Base-by-base conservation (phyloP, 2,113 vertebrate genomes). In the Phalacrocorax carbo region DNA sequence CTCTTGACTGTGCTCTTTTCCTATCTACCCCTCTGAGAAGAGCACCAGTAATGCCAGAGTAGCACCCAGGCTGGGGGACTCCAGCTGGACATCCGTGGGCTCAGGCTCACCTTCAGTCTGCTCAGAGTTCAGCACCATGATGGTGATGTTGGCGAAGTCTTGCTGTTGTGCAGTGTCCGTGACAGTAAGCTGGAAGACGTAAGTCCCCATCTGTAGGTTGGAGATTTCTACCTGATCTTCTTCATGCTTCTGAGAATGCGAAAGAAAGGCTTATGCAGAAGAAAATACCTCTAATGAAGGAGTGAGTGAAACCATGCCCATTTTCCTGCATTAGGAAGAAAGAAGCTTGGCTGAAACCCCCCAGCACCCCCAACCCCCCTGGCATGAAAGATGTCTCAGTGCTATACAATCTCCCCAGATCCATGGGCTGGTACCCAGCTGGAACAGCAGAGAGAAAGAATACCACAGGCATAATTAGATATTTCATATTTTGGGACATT, bases 151-250 rank as follows among this genome's bases (percentile, higher is more conserved):
- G 76, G 98, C 92, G 0, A 97, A 98, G 94, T 98, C 98, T 3
- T 98, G 97, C 71, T 99, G 99, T 10, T 98, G 97, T 2, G 91
- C 97, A 3, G 88, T 78, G 94, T 98, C 98, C 0, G 96, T 98
- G 51, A 98, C 98, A 0, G 98, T 99, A 94, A 99, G 97, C 95
- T 98, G 98, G 97, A 99, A 99, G 83, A 98, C 92, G 90, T 99
- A 99, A 38, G 96, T 86, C 38, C 99, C 99, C 34, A 97, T 95
- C 16, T 98, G 98, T 80, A 99, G 98, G 86, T 99, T 99, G 88
- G 98, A 99, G 54, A 99, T 97, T 7, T 96, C 78, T 32, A 99
- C 96, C 78, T 98, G 90, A 84, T 99, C 61, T 11, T 95, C 96
- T 10, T 6, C 19, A 0, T 97, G 97, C 96, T 98, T 98, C 99